These are phyloP conservation scores for Bryconaethiops microstoma DNA, from an alignment of 2,797 vertebrate genomes.

Conservation along the genomic window DNA sequence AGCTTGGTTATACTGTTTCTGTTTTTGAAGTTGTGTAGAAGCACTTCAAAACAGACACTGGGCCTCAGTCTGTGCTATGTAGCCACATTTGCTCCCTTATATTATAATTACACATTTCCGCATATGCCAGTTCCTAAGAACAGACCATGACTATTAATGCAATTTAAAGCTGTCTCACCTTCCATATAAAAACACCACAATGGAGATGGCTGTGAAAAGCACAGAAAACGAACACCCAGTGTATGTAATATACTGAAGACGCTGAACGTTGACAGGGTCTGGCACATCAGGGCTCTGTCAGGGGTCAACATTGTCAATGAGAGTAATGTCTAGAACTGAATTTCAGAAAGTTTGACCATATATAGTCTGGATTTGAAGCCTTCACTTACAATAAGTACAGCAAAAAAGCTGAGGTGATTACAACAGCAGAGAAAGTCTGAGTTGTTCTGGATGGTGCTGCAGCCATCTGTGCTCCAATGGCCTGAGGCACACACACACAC, in stretches of 20 bases:
- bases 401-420: slow-evolving; percentile 80
- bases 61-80: no score
- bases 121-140: no score
- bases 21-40: no score
- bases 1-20: no score
- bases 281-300: slow-evolving; percentile 35
- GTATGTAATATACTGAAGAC: slow-evolving; percentile 70
- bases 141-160: no score
- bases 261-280: slow-evolving; percentile 1
- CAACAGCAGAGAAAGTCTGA: slow-evolving; percentile 68
- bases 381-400: slow-evolving; percentile 77
- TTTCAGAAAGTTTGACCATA: not conserved
- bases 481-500: slow-evolving; percentile 52
- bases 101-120: no score
- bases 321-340: not conserved
- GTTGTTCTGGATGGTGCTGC: slow-evolving; percentile 16
- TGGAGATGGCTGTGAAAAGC: slow-evolving; percentile 64
- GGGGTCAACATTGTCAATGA: slow-evolving; percentile 3
- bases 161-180: slow-evolving; percentile 58
- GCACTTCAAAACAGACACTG: no score
- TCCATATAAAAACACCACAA: slow-evolving; percentile 66
- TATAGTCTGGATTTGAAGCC: not conserved
- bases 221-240: slow-evolving; percentile 71
- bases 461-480: slow-evolving; percentile 70
- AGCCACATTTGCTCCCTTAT: no score